Percentiles rank a stretch among this genome's conserved stretches.
These are phyloP conservation scores for Drosophila micromelanica DNA, from an alignment of 1,140 invertebrate genomes.

Conservation along the genomic window DNA sequence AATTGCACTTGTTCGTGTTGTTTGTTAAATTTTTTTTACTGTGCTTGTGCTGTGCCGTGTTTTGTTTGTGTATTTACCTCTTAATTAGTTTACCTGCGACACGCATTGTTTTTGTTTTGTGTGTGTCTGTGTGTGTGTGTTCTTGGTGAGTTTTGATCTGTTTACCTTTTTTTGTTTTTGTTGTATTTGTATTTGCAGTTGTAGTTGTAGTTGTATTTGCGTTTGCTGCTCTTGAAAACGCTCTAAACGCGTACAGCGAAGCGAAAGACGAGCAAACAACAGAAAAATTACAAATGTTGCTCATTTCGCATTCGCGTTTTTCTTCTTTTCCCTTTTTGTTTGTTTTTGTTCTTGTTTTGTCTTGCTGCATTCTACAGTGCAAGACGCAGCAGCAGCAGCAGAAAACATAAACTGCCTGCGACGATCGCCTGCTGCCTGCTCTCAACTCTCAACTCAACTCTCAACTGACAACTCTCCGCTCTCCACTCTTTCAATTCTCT, in stretches of 20 bases:
- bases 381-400: conserved; percentile 19
- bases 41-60: conserved; percentile 36
- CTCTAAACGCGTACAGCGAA: neutral
- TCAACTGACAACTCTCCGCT: neutral
- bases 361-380: conserved; percentile 34
- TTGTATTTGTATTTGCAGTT: conserved; percentile 2
- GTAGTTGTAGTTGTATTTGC: neutral
- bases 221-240: conserved; percentile 2
- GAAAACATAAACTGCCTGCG: conserved; percentile 9
- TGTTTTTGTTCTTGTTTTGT: conserved; percentile 28
- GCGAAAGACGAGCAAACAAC: conserved; percentile 8
- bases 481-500: too few species aligned
- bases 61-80: conserved; percentile 51
- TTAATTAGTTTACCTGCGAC: conserved; percentile 69
- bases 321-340: conserved; percentile 37
- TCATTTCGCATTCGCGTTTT: conserved; percentile 23
- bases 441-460: neutral
- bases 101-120: conserved; percentile 41
- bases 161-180: conserved; percentile 20
- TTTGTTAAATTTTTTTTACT: conserved; percentile 57
- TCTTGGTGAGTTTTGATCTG: conserved; percentile 46
- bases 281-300: conserved; percentile 12
- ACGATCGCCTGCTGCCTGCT: conserved; percentile 22
- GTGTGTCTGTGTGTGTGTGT: neutral
- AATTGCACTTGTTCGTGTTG: conserved; percentile 51